A percentile compares a stretch with the other conserved stretches of the same genome.
Conservation (phyloP, 1,140 invertebrate genomes). For the Diprion similis region DNA sequence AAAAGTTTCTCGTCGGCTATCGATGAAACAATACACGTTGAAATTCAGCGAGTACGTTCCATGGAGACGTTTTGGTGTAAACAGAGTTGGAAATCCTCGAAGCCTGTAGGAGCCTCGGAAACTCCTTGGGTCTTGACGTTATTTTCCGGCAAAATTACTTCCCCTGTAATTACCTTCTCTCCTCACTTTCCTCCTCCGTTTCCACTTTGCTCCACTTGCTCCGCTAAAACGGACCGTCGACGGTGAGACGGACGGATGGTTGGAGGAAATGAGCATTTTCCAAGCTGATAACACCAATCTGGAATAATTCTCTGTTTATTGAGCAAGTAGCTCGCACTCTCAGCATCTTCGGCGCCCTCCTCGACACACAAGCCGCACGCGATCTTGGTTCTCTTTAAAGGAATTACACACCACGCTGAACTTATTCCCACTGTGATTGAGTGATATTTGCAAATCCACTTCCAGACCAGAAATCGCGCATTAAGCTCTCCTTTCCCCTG, state of each 20-base stretch:
- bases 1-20: no score
- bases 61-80: no score
- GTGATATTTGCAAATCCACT: no score
- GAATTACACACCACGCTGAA: neutral
- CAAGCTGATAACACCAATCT: constrained; percentile 5
- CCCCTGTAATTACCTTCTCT: constrained; percentile 1
- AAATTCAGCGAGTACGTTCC: no score
- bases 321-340: neutral
- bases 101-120: neutral
- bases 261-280: neutral
- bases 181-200: neutral
- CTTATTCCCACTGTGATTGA: neutral
- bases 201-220: neutral
- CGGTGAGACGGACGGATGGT: no score
- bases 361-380: neutral
- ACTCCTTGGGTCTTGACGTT: neutral
- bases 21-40: no score
- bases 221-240: neutral
- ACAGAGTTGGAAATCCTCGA: neutral
- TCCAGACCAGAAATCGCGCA: no score
- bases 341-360: no score
- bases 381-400: neutral
- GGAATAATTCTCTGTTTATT: neutral
- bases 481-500: no score
- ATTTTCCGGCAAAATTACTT: constrained; percentile 3